Evolutionary conservation across 2,888 invertebrate genomes (phyloP).

Genomic region (Nipponacmea schrenckii): DNA sequence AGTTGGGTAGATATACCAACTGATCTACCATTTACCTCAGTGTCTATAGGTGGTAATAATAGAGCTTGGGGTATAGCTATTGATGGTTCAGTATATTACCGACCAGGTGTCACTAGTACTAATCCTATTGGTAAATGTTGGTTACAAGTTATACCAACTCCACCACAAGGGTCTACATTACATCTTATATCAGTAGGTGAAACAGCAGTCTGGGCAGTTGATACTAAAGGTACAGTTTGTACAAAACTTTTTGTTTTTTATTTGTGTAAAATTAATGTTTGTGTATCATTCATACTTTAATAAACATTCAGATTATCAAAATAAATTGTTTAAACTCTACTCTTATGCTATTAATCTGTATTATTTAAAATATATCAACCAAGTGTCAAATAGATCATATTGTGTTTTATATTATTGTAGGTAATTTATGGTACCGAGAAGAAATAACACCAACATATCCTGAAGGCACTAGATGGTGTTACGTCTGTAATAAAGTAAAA

Average conservation of each 20-base stretch:
- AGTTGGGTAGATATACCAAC: conserved; percentile 82
- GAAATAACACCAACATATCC: conserved; percentile 81
- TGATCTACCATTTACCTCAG: conserved; percentile 79
- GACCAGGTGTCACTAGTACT: conserved; percentile 84
- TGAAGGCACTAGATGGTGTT: conserved; percentile 84
- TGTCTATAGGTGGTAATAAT: conserved; percentile 68
- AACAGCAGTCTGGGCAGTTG: conserved; percentile 83
- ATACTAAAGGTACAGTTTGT: conserved; percentile 69
- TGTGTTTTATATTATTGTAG: conserved; percentile 64
- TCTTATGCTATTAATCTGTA: too few species aligned
- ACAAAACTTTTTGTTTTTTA: too few species aligned
- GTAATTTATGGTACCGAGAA: conserved; percentile 80
- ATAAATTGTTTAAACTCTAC: too few species aligned
- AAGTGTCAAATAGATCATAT: too few species aligned
- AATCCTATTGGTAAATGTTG: conserved; percentile 79
- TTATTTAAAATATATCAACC: too few species aligned
- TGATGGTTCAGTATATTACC: conserved; percentile 85
- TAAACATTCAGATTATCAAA: too few species aligned
- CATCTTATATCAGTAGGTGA: conserved; percentile 76
- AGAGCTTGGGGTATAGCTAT: conserved; percentile 82
- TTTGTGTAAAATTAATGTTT: too few species aligned
- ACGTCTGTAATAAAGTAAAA: conserved; percentile 59
- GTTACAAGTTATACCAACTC: conserved; percentile 81
- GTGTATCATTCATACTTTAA: too few species aligned
- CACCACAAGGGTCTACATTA: conserved; percentile 72